Percentiles rank a stretch among this genome's conserved stretches.
These are phyloP conservation scores for Ecliptopera silaceata DNA, from an alignment of 2,888 invertebrate species.

Conservation along the genomic window DNA sequence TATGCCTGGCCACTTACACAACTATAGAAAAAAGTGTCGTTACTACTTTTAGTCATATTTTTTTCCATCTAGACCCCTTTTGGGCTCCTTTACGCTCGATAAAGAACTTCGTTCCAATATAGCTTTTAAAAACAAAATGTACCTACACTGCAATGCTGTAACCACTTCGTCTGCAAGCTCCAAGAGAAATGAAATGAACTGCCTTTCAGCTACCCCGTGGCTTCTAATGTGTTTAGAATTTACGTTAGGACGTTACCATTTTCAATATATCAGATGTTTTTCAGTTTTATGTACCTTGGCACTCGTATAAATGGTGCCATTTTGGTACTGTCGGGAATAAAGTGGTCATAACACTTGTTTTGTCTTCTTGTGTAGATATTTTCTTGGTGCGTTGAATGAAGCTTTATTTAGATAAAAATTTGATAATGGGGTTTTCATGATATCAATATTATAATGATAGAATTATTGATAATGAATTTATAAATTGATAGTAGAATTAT, in stretches of 20 bases:
- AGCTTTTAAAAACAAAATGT: no score
- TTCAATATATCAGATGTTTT: constrained; percentile 19
- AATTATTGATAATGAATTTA: no score
- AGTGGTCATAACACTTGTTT: constrained; percentile 2
- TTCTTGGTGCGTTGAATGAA: neutral
- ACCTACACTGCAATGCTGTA: neutral
- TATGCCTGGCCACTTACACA: no score
- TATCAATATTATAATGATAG: no score
- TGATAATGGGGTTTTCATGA: no score
- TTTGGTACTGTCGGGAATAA: constrained; percentile 7
- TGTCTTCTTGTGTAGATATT: constrained; percentile 24
- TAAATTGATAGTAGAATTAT: no score
- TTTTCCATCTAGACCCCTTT: no score
- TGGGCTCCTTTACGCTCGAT: no score
- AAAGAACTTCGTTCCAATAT: neutral
- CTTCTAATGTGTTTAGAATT: constrained; percentile 29
- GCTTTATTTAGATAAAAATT: neutral
- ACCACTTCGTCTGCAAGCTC: constrained; percentile 3
- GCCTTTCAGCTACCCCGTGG: constrained; percentile 26
- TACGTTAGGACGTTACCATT: constrained; percentile 17
- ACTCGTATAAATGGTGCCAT: constrained; percentile 7
- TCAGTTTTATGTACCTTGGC: constrained; percentile 16
- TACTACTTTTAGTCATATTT: no score
- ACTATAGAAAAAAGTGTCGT: no score
- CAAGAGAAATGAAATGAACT: constrained; percentile 44